These are phyloP conservation scores for Hapalemur alaotrensis DNA, from an alignment of 2,797 vertebrate genomes.

Conservation along the genomic window DNA sequence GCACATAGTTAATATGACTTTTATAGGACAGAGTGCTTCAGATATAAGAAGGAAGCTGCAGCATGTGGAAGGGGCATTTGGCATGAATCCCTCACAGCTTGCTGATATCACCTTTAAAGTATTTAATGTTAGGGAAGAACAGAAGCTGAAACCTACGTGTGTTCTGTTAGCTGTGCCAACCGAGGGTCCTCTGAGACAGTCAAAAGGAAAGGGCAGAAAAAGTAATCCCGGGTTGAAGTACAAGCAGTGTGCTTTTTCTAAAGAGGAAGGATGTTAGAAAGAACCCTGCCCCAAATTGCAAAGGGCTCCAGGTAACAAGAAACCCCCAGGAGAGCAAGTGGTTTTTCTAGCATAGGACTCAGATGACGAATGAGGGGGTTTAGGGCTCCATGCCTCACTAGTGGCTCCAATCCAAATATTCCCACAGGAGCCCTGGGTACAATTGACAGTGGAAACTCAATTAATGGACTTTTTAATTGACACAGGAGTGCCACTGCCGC, in stretches of 20 bases:
- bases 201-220: background rate
- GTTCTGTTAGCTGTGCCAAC: background rate
- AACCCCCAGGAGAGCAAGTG: background rate
- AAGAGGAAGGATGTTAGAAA: background rate
- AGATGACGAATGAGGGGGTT: background rate
- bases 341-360: background rate
- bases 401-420: background rate
- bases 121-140: background rate
- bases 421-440: background rate
- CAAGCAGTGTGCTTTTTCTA: background rate
- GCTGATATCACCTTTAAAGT: background rate
- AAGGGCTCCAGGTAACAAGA: background rate
- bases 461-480: background rate
- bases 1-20: background rate
- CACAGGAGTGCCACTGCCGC: too few relatives aligned
- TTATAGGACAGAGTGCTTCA: background rate
- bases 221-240: background rate
- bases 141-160: background rate
- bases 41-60: background rate
- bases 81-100: background rate
- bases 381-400: background rate
- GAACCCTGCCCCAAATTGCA: background rate
- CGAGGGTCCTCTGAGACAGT: background rate
- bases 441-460: background rate
- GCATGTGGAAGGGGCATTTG: background rate